These are phyloP conservation scores for Mus minutoides DNA, from an alignment of 2,797 vertebrate species.

Conservation along the genomic window DNA sequence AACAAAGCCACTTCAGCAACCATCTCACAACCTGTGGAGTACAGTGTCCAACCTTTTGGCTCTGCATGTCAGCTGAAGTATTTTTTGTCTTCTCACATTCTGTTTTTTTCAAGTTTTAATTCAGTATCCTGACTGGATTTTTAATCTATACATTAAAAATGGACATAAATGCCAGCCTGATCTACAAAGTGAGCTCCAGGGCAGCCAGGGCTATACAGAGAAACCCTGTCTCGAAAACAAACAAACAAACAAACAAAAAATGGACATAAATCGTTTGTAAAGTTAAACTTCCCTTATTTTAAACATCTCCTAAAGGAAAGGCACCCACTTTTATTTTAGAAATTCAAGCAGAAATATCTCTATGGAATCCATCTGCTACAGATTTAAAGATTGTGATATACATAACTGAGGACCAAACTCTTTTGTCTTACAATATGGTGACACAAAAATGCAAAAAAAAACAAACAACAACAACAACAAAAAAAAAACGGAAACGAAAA, in stretches of 20 bases:
- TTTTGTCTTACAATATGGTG: neutral
- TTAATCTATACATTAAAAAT: constrained; percentile 13
- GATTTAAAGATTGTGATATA: constrained; percentile 26
- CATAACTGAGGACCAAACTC: neutral
- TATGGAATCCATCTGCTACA: constrained; percentile 26
- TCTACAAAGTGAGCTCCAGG: no score
- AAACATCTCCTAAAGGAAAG: constrained; percentile 52
- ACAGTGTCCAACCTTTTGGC: neutral
- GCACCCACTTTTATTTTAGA: constrained; percentile 53
- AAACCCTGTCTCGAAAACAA: no score
- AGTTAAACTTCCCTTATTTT: constrained; percentile 8
- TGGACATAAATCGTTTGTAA: neutral
- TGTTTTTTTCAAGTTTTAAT: constrained; percentile 30
- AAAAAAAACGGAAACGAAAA: no score
- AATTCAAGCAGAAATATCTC: constrained; percentile 28
- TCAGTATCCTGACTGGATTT: neutral
- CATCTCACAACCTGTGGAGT: neutral
- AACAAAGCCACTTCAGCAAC: neutral
- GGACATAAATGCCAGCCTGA: no score
- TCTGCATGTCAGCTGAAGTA: neutral
- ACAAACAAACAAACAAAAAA: no score
- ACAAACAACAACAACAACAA: neutral
- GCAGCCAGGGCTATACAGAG: no score
- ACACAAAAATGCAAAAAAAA: neutral
- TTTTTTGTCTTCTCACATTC: neutral